A percentile compares a stretch with the other conserved stretches of the same genome.
Evolutionary conservation across 64 coral and sea anemone species (phyloP).

Genomic region (Acropora yongei): DNA sequence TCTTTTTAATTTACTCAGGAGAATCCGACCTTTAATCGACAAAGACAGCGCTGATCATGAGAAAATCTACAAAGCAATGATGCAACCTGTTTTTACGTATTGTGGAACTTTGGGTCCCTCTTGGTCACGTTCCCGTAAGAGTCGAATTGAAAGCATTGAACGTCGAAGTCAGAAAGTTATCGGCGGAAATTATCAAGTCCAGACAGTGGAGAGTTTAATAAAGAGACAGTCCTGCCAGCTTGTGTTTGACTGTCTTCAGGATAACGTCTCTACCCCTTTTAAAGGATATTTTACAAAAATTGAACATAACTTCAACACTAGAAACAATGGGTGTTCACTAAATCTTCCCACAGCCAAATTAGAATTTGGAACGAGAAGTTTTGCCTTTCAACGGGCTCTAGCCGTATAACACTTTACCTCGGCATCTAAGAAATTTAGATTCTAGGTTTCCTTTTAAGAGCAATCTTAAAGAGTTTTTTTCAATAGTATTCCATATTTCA

Average conservation of each 20-base stretch:
- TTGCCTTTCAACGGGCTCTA: neutral
- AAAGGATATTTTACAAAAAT: neutral
- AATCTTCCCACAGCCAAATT: conserved; percentile 44
- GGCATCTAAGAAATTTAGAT: no score
- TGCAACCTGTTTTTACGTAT: no score
- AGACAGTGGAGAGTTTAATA: no score
- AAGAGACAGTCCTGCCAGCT: conserved; percentile 8
- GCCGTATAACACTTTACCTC: no score
- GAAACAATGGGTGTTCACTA: conserved; percentile 30
- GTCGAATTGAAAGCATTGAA: conserved; percentile 28
- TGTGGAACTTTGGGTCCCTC: no score
- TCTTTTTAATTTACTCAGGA: neutral
- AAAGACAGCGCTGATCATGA: no score
- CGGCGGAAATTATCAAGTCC: neutral
- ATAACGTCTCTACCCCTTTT: neutral
- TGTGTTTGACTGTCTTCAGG: neutral
- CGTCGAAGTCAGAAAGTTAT: conserved; percentile 24
- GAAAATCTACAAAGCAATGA: no score
- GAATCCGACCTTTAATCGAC: no score
- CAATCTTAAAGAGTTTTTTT: no score
- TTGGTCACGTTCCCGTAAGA: conserved; percentile 4
- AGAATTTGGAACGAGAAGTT: conserved; percentile 28
- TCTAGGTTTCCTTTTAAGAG: no score
- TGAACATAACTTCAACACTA: conserved; percentile 11
- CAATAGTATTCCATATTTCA: no score